These are phyloP conservation scores for Montifringilla adamsi DNA, from an alignment of 2,113 vertebrate genomes.

Conservation along the genomic window DNA sequence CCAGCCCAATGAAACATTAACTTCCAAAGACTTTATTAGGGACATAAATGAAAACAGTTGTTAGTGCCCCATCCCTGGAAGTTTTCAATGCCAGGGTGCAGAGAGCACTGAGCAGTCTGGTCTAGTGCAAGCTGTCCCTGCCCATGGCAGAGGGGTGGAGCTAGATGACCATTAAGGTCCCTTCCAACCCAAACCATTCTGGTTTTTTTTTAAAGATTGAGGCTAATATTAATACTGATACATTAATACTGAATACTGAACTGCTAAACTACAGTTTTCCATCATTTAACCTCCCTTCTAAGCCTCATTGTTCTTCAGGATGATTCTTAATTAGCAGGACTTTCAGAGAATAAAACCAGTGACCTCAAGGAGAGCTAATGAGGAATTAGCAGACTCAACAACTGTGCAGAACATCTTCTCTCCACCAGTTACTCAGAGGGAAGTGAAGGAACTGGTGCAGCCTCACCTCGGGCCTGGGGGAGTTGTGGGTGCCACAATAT, in stretches of 20 bases:
- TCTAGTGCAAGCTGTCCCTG: not conserved
- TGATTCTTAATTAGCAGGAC: not conserved
- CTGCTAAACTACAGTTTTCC: not conserved
- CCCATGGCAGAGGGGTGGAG: not conserved
- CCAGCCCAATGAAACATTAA: not conserved
- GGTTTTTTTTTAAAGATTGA: not conserved
- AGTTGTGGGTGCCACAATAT: not conserved
- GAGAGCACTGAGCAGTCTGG: not conserved
- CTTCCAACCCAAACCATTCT: not conserved
- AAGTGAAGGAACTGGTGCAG: not conserved
- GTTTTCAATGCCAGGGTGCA: not conserved
- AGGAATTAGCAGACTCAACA: not conserved
- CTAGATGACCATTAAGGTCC: not conserved
- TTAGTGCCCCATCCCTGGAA: not conserved
- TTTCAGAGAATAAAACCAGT: not conserved
- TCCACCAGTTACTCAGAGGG: not conserved
- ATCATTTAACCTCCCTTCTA: not conserved
- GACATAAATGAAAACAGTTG: not conserved
- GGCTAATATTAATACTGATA: not conserved
- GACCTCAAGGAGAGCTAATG: not conserved
- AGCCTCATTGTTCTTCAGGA: not conserved
- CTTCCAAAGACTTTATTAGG: not conserved
- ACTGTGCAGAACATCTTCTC: not conserved
- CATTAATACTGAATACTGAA: not conserved
- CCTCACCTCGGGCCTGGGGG: fast-evolving